Evolutionary conservation across 2,797 vertebrate genomes (phyloP).

Genomic region (Galagoides demidoff): DNA sequence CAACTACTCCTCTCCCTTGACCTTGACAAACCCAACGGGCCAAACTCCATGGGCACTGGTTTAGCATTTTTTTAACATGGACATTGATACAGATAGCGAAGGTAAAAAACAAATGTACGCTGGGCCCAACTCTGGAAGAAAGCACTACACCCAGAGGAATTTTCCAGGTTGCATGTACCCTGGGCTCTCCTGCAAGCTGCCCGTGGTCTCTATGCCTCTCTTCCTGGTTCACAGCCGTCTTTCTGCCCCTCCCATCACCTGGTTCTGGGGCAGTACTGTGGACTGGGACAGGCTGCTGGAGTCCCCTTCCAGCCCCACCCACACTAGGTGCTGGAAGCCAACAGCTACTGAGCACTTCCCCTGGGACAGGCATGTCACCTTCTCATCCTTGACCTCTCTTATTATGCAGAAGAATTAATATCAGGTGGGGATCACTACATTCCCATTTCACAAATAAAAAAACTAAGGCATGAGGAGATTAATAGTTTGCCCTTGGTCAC

Average conservation of each 20-base stretch:
- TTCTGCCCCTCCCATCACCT: not conserved
- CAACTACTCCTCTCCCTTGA: not conserved
- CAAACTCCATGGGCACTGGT: too few relatives aligned
- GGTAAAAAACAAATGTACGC: not conserved
- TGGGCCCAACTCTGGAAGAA: not conserved
- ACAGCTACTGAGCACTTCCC: accelerated
- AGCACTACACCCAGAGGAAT: not conserved
- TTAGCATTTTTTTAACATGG: not conserved
- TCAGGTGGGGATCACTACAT: not conserved
- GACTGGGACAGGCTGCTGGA: not conserved
- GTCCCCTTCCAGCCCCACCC: not conserved
- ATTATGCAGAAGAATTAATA: not conserved
- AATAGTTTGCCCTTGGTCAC: not conserved
- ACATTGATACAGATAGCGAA: not conserved
- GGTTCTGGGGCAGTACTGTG: not conserved
- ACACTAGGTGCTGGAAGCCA: not conserved
- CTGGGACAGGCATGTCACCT: not conserved
- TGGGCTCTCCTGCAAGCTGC: not conserved
- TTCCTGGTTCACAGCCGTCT: not conserved
- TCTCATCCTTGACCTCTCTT: not conserved
- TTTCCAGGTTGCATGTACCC: not conserved
- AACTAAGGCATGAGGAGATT: not conserved
- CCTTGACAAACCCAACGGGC: not conserved
- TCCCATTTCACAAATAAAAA: not conserved
- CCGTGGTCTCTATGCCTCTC: not conserved